Conservation (phyloP, 2,113 vertebrate genomes). For the Grallaria varia region DNA sequence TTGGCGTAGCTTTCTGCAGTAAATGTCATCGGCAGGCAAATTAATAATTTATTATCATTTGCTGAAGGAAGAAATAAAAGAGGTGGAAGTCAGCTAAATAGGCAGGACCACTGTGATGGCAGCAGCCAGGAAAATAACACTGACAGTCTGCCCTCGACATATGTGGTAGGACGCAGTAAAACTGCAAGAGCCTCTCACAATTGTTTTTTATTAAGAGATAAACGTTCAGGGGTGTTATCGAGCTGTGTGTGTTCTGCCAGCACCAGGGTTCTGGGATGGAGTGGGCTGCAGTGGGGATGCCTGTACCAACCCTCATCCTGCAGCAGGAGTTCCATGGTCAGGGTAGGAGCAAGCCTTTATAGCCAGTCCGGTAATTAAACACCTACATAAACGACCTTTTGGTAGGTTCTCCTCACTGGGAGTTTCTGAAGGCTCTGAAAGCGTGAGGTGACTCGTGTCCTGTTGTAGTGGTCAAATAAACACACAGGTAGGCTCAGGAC, state of each 20-base stretch:
- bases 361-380: neutral
- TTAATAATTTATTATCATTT: conserved; percentile 52
- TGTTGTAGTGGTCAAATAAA: too few species aligned
- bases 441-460: neutral
- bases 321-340: neutral
- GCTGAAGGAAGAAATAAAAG: conserved; percentile 1
- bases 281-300: fast-evolving
- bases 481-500: too few species aligned
- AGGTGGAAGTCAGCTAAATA: neutral
- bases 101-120: neutral
- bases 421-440: neutral
- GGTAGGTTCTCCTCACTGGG: neutral
- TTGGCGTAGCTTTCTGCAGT: neutral
- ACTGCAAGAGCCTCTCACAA: neutral
- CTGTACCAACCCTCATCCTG: fast-evolving
- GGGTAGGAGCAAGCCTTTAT: neutral
- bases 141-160: neutral
- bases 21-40: conserved; percentile 39
- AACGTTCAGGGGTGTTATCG: neutral
- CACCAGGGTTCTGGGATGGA: neutral
- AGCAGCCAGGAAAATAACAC: neutral
- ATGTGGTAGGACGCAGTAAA: neutral
- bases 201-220: neutral
- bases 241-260: neutral
- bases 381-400: neutral